phyloP scores from a whole-genome alignment of 2,113 vertebrate genomes.

The Nycticebus coucang region DNA sequence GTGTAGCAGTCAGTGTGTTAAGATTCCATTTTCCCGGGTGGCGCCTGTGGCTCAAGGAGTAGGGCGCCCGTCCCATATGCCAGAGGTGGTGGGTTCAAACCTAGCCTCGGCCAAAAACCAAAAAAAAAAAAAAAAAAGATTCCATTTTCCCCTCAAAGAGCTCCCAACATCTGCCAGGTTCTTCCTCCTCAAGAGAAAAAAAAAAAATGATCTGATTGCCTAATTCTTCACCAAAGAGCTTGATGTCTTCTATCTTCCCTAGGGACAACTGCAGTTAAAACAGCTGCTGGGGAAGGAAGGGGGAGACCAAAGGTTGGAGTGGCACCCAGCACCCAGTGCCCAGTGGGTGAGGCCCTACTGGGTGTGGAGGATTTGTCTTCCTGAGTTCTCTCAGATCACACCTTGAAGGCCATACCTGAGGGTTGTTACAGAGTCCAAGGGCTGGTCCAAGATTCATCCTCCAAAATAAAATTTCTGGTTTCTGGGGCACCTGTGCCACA shows the following conservation, averaged over 20 bases:
- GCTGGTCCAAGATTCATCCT: background rate
- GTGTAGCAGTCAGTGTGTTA: too few relatives aligned
- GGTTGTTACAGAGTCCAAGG: background rate
- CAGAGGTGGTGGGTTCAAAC: too few relatives aligned
- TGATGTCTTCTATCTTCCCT: background rate
- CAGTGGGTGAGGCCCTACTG: background rate
- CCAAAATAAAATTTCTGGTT: background rate
- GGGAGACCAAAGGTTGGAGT: background rate
- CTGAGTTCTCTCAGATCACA: background rate
- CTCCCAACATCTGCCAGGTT: background rate
- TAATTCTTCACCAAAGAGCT: slow-evolving; percentile 8
- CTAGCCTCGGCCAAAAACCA: too few relatives aligned
- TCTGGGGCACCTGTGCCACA: background rate
- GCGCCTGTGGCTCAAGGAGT: too few relatives aligned
- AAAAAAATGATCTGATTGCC: background rate
- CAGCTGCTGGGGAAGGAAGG: background rate
- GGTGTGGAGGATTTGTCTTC: background rate
- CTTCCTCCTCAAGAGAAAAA: background rate
- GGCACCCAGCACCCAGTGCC: background rate
- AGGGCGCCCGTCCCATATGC: too few relatives aligned
- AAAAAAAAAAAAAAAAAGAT: too few relatives aligned
- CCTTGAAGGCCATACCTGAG: background rate
- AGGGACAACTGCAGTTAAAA: background rate
- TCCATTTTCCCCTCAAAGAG: background rate
- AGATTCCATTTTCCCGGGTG: background rate